These are phyloP conservation scores for Pseudococcus jackbeardsleyi DNA, from an alignment of 2,888 invertebrate species.

Conservation along the genomic window DNA sequence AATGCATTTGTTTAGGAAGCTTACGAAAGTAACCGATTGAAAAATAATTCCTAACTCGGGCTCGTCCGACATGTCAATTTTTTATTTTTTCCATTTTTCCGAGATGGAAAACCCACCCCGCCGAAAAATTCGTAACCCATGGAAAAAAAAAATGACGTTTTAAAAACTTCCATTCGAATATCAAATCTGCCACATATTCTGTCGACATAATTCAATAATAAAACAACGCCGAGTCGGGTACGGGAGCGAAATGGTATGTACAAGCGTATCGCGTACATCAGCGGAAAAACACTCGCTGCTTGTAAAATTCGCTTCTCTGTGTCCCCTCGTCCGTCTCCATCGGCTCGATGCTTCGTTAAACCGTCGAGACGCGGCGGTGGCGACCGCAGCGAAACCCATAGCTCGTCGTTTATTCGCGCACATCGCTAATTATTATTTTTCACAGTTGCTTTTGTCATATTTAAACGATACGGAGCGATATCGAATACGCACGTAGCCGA, in stretches of 20 bases:
- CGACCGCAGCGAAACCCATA: not conserved
- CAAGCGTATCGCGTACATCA: not conserved
- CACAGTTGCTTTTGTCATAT: conserved; percentile 24
- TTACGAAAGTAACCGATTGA: not conserved
- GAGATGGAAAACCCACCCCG: not conserved
- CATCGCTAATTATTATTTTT: conserved; percentile 21
- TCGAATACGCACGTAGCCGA: not conserved
- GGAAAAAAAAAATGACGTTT: not conserved
- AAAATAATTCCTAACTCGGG: not conserved
- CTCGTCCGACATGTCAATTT: not conserved
- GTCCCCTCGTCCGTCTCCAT: no score
- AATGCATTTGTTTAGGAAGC: not conserved
- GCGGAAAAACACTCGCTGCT: conserved; percentile 10
- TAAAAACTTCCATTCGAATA: not conserved
- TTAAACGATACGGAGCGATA: not conserved
- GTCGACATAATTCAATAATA: conserved; percentile 6
- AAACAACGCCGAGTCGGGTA: not conserved
- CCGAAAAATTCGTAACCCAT: not conserved
- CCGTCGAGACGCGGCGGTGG: not conserved
- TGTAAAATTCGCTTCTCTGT: not conserved
- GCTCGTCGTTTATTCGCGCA: not conserved
- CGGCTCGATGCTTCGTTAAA: not conserved
- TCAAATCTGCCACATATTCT: not conserved
- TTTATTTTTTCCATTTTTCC: not conserved
- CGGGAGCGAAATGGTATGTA: not conserved